Conservation (phyloP, 2,797 vertebrate species). For the Melanotaenia maccullochi region DNA sequence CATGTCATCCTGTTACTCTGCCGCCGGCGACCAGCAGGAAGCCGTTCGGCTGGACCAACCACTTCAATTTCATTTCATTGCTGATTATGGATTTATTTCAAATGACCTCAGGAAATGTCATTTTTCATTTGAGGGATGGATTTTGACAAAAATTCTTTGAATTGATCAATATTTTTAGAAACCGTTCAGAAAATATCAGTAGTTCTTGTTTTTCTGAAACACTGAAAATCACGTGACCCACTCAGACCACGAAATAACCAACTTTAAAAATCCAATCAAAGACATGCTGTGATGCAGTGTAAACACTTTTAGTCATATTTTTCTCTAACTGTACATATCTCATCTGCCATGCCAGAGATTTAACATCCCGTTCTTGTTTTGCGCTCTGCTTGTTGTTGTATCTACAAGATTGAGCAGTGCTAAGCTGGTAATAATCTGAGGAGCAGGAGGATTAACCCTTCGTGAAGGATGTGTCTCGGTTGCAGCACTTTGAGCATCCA, state of each 20-base stretch:
- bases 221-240: neutral
- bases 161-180: too few relatives aligned
- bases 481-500: conserved; percentile 26
- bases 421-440: conserved; percentile 78
- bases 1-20: conserved; percentile 22
- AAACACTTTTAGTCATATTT: conserved; percentile 53
- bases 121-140: neutral
- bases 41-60: conserved; percentile 21
- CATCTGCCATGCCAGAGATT: conserved; percentile 33
- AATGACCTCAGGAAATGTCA: conserved; percentile 37
- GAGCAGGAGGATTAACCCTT: conserved; percentile 72
- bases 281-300: conserved; percentile 46
- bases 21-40: conserved; percentile 21
- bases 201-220: neutral
- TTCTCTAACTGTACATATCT: conserved; percentile 57
- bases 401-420: conserved; percentile 70
- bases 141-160: neutral
- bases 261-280: conserved; percentile 70
- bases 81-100: conserved; percentile 4
- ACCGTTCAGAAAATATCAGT: neutral
- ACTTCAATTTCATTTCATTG: neutral
- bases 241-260: conserved; percentile 72
- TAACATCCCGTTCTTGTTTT: conserved; percentile 69
- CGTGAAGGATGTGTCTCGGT: conserved; percentile 49
- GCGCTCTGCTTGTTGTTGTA: conserved; percentile 64